These are phyloP conservation scores for Drosophila phalerata DNA, from an alignment of 2,888 invertebrate species.

Conservation along the genomic window DNA sequence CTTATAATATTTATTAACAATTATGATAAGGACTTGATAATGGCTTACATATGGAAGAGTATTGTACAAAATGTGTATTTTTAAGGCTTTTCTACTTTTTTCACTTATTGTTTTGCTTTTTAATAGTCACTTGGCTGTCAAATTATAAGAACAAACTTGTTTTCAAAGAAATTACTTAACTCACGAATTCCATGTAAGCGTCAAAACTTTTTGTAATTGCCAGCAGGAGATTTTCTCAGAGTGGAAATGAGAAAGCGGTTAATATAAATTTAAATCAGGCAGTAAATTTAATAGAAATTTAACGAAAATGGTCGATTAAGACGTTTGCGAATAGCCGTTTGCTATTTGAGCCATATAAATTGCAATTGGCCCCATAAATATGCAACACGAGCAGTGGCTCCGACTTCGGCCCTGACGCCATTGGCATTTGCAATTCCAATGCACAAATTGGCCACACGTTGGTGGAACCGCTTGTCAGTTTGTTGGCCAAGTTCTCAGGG, in stretches of 20 bases:
- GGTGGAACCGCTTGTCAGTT: slow-evolving; percentile 24
- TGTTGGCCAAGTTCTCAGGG: slow-evolving; percentile 47
- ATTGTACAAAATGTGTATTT: no score
- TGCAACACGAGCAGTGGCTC: slow-evolving; percentile 60
- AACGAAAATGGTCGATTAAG: slow-evolving; percentile 39
- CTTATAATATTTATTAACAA: no score
- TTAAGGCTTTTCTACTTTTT: not conserved
- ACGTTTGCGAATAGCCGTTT: slow-evolving; percentile 42
- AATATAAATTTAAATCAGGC: not conserved
- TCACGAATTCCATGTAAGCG: not conserved
- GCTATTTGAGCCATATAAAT: slow-evolving; percentile 66
- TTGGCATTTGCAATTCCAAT: slow-evolving; percentile 50
- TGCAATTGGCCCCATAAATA: slow-evolving; percentile 68
- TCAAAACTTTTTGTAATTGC: slow-evolving; percentile 6
- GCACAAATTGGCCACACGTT: slow-evolving; percentile 65
- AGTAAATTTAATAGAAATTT: slow-evolving; percentile 44
- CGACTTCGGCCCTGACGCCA: slow-evolving; percentile 13
- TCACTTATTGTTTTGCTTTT: not conserved
- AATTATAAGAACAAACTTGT: not conserved
- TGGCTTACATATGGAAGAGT: no score
- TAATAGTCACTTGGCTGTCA: slow-evolving; percentile 1
- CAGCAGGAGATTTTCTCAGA: not conserved
- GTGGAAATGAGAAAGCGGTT: not conserved
- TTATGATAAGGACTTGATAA: no score
- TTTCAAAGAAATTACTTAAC: slow-evolving; percentile 1